Conservation (phyloP, 30 jellyfish, hydroid and myxozoan genomes). For the Phacellophora camtschatica region DNA sequence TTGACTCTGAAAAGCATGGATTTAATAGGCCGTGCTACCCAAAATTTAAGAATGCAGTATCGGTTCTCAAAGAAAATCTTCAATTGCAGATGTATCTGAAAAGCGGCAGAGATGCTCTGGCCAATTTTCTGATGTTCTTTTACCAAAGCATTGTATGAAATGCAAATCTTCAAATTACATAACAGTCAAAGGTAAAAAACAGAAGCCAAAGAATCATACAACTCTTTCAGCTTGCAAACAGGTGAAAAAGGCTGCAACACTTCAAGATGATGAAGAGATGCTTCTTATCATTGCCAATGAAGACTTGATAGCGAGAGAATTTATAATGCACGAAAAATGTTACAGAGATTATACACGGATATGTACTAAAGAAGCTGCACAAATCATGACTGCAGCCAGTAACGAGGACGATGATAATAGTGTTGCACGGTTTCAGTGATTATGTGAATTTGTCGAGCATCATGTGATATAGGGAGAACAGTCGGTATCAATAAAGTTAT, state of each 20-base stretch:
- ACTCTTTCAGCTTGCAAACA: constrained; percentile 8
- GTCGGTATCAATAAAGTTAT: constrained; percentile 6
- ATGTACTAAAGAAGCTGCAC: neutral
- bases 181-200: constrained; percentile 14
- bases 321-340: neutral
- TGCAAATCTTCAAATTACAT: constrained; percentile 14
- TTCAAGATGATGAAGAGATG: neutral
- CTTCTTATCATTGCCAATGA: neutral
- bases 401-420: neutral
- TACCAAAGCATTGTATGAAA: constrained; percentile 10
- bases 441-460: neutral
- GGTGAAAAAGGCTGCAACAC: constrained; percentile 11
- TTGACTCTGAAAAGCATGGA: constrained; percentile 10
- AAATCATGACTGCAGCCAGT: constrained; percentile 10
- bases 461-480: constrained; percentile 11
- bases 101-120: neutral
- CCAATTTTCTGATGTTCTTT: neutral
- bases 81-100: neutral
- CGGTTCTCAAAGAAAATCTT: constrained; percentile 10
- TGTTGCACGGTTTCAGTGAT: neutral
- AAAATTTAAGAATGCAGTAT: constrained; percentile 1
- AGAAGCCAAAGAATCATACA: neutral
- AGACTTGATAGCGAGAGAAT: constrained; percentile 26
- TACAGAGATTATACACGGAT: constrained; percentile 17
- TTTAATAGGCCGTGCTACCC: constrained; percentile 17